A percentile compares a stretch with the other conserved stretches of the same genome.
Evolutionary conservation across 2,113 vertebrate genomes (phyloP).

Genomic region (Dunckerocampus dactyliophorus): DNA sequence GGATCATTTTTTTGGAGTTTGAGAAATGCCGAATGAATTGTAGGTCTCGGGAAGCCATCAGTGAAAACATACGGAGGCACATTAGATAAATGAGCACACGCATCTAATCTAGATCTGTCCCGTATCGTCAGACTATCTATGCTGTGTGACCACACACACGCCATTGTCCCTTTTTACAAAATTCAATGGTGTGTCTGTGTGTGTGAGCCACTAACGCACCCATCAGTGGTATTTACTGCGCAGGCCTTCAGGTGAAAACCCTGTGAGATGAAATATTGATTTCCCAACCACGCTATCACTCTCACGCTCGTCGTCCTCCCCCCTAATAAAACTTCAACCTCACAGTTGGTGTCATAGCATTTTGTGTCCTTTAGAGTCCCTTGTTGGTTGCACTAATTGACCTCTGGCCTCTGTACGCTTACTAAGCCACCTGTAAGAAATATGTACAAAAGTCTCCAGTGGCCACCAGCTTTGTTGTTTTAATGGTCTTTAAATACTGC

Average conservation of each 20-base stretch:
- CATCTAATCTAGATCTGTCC: constrained; percentile 33
- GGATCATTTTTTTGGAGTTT: not conserved
- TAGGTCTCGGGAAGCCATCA: not conserved
- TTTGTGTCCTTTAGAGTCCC: constrained; percentile 24
- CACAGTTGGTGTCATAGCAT: constrained; percentile 9
- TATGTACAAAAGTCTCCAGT: not conserved
- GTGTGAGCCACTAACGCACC: constrained; percentile 25
- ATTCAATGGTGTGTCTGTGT: constrained; percentile 3
- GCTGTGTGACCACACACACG: constrained; percentile 26
- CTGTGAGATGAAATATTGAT: constrained; percentile 62
- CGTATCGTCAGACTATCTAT: constrained; percentile 29
- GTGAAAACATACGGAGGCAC: constrained; percentile 2
- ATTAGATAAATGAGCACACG: constrained; percentile 4
- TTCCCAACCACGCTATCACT: constrained; percentile 12
- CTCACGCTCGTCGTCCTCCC: constrained; percentile 1
- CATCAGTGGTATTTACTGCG: constrained; percentile 47
- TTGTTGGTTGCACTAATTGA: constrained; percentile 1
- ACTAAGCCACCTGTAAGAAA: not conserved
- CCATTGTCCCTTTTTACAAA: constrained; percentile 14
- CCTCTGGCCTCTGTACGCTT: constrained; percentile 1
- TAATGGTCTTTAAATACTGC: too few species aligned
- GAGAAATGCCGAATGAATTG: constrained; percentile 12
- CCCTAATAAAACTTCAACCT: constrained; percentile 25
- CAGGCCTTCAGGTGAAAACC: constrained; percentile 41
- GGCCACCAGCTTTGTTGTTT: too few species aligned